Conservation (phyloP, 2,797 vertebrate species). For the Acanthornis magna region DNA sequence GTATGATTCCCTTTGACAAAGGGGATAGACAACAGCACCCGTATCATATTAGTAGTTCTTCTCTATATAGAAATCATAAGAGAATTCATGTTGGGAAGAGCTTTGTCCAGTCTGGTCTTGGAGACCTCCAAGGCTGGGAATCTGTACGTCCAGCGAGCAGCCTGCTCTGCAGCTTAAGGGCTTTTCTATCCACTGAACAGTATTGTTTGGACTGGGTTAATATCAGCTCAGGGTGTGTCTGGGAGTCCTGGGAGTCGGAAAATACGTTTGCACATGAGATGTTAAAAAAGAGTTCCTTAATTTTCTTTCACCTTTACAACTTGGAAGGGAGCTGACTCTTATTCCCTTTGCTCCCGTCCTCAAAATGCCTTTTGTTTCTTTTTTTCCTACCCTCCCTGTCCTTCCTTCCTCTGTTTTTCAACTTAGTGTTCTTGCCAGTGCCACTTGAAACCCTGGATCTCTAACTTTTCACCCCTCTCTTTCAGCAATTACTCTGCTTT, state of each 20-base stretch:
- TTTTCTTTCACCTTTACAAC: background rate
- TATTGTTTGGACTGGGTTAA: background rate
- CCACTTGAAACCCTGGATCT: background rate
- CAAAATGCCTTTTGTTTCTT: background rate
- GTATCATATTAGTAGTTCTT: background rate
- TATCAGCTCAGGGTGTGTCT: background rate
- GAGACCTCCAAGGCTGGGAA: background rate
- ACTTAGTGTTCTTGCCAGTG: background rate
- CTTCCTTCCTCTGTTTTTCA: background rate
- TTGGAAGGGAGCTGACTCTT: background rate
- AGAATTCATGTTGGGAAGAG: background rate
- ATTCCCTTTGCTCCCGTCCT: rapidly evolving
- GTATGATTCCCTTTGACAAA: background rate
- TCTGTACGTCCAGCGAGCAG: background rate
- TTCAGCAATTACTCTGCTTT: background rate
- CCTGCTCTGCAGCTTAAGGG: background rate
- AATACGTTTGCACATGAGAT: background rate
- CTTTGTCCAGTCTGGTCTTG: background rate
- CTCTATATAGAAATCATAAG: background rate
- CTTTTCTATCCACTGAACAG: background rate
- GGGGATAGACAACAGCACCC: background rate
- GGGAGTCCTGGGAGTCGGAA: background rate
- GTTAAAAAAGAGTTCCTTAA: background rate
- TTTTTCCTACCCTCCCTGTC: background rate
- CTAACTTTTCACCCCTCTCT: background rate